Conservation (phyloP, 2,113 vertebrate genomes). For the Riparia riparia region DNA sequence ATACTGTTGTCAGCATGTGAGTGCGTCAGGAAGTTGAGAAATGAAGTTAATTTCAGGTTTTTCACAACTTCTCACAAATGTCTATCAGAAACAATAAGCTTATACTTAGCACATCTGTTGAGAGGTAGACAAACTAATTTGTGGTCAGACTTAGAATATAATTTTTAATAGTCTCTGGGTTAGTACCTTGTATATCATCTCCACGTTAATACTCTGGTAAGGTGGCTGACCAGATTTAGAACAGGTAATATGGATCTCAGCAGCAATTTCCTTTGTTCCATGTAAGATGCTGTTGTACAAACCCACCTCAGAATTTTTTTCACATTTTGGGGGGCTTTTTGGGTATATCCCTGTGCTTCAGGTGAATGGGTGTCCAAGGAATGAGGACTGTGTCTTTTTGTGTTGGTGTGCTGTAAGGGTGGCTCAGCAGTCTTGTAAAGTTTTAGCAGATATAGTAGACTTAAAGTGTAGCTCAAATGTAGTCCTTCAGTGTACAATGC, state of each 20-base stretch:
- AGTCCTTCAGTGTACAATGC: background rate
- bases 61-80: background rate
- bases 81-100: background rate
- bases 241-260: background rate
- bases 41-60: background rate
- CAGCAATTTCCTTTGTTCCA: fast-evolving
- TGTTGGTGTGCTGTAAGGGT: background rate
- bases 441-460: background rate
- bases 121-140: background rate
- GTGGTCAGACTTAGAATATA: background rate
- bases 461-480: background rate
- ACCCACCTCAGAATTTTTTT: background rate
- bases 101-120: background rate
- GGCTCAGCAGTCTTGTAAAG: background rate
- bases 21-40: background rate
- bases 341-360: background rate
- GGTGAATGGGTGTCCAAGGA: background rate
- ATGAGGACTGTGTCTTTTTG: background rate
- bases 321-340: background rate
- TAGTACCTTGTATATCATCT: background rate
- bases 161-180: background rate
- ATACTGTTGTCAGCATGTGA: background rate
- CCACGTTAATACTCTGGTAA: background rate
- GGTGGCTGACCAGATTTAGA: background rate
- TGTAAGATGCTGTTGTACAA: background rate